These are phyloP conservation scores for Pempheris klunzingeri DNA, from an alignment of 2,797 vertebrate genomes.

Conservation along the genomic window DNA sequence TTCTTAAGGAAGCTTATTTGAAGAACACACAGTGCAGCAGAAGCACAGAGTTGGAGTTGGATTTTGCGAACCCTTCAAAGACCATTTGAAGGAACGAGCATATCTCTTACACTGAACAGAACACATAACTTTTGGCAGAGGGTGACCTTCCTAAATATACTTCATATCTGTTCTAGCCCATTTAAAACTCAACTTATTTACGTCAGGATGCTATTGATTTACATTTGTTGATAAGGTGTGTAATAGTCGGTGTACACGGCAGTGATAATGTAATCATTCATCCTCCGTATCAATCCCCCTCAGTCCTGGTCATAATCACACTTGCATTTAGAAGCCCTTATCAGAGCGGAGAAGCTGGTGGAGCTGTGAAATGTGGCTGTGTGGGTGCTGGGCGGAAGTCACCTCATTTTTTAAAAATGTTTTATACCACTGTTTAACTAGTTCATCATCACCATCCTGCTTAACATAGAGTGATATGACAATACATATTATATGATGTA, in stretches of 20 bases:
- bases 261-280: conserved; percentile 14
- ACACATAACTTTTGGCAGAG: conserved; percentile 23
- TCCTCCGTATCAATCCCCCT: neutral
- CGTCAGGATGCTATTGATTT: conserved; percentile 25
- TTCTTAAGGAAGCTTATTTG: neutral
- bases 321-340: neutral
- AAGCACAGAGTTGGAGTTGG: neutral
- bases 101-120: conserved; percentile 64
- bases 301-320: conserved; percentile 5
- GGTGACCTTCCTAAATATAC: conserved; percentile 26
- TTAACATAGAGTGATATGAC: too few species aligned
- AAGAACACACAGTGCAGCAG: neutral
- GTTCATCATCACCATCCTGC: too few species aligned
- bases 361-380: neutral
- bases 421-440: neutral
- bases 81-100: neutral
- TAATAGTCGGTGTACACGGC: conserved; percentile 21
- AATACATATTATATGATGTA: too few species aligned
- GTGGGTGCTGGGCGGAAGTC: neutral
- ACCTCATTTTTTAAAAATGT: neutral
- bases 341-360: neutral
- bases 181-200: conserved; percentile 52
- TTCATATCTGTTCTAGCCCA: conserved; percentile 34
- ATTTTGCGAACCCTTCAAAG: conserved; percentile 48
- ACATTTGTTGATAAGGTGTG: conserved; percentile 27